Percentiles rank a stretch among this genome's conserved stretches.
Evolutionary conservation across 2,888 invertebrate genomes (phyloP).

Genomic region (Physocephala rufipes): DNA sequence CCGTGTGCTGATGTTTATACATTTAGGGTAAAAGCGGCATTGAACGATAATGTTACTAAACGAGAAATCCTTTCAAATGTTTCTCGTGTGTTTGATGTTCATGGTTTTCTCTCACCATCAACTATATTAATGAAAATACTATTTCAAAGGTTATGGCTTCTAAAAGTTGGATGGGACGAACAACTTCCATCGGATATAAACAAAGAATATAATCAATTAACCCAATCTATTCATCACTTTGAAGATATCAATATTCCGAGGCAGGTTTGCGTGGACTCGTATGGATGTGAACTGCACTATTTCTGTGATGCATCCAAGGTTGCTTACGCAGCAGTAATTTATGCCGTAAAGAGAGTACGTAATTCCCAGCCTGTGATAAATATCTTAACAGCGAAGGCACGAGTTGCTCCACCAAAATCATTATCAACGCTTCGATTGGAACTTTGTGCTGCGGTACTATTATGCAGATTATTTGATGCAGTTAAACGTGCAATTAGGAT

Average conservation of each 20-base stretch:
- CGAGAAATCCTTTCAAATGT: neutral
- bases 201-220: neutral
- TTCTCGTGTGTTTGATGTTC: neutral
- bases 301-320: slow-evolving; percentile 1
- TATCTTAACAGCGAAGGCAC: slow-evolving; percentile 13
- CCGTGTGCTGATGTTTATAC: neutral
- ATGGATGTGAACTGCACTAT: neutral
- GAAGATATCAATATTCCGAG: neutral
- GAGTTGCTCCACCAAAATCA: slow-evolving; percentile 13
- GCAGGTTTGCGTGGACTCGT: too few relatives aligned
- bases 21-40: neutral
- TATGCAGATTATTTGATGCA: neutral
- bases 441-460: slow-evolving; percentile 1
- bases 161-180: slow-evolving; percentile 9
- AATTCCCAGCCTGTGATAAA: neutral
- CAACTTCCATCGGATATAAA: neutral
- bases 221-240: neutral
- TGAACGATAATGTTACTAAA: neutral
- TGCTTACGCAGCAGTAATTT: slow-evolving; percentile 19
- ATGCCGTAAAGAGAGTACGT: neutral
- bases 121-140: slow-evolving; percentile 9
- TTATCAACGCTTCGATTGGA: slow-evolving; percentile 18
- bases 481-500: neutral
- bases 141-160: slow-evolving; percentile 10
- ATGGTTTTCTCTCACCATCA: neutral